Conservation (phyloP, 2,888 invertebrate species). For the Cephus sareptanus region DNA sequence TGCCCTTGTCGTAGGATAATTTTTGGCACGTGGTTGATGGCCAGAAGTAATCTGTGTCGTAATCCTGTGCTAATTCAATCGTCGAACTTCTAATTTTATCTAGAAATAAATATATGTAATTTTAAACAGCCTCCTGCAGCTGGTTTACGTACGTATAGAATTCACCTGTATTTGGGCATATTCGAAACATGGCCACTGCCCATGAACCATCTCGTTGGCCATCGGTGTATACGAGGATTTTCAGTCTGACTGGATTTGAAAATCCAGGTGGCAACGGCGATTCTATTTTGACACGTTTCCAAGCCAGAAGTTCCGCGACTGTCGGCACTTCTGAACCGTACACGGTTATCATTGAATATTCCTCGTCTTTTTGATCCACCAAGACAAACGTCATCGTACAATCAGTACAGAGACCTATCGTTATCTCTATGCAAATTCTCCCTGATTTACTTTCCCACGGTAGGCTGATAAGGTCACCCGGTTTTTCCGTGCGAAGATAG, state of each 20-base stretch:
- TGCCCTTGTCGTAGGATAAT: conserved; percentile 30
- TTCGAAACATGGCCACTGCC: conserved; percentile 38
- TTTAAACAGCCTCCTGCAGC: no score
- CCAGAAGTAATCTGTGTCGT: conserved; percentile 20
- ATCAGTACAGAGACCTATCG: conserved; percentile 37
- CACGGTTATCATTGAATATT: conserved; percentile 2
- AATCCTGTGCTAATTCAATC: neutral
- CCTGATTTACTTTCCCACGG: neutral
- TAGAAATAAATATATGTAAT: no score
- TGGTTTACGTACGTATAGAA: neutral
- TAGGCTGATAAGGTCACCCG: neutral
- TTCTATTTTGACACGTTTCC: conserved; percentile 30
- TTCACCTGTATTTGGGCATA: conserved; percentile 25
- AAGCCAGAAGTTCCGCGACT: conserved; percentile 25
- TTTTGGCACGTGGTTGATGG: conserved; percentile 41
- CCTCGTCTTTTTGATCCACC: neutral
- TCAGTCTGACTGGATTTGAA: conserved; percentile 13
- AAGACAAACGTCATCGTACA: conserved; percentile 33
- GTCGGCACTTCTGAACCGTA: neutral
- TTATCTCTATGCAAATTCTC: conserved; percentile 36
- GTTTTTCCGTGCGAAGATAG: conserved; percentile 26
- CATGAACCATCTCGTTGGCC: conserved; percentile 21
- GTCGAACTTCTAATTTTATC: no score
- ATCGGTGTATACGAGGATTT: conserved; percentile 10
- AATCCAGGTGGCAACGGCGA: neutral